Evolutionary conservation across 2,888 invertebrate species (phyloP), one percentile per base, ranked within the genome.

Genomic region (Phaedon cochleariae): DNA sequence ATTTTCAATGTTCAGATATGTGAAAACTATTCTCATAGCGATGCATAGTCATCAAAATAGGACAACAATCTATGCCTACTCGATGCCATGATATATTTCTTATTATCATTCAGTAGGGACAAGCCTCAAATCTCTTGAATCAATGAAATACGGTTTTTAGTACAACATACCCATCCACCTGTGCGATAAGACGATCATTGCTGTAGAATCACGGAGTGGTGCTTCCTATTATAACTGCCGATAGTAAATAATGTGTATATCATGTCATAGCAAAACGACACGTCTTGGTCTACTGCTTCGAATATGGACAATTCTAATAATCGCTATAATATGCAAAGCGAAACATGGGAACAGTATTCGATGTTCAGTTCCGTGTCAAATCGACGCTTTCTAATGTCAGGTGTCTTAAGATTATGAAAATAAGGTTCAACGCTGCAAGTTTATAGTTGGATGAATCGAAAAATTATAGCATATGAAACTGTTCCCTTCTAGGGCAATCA

Each of bases 171-270:
- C 45, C 51, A 65, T 61, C 29, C 46, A 62, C 52, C 52, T 59
- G 6, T 34, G 53, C 22, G 29, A 52, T 31, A 2, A 7, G 31
- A 20, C 53, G 37, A 60, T 65, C 54, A 62, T 53, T 18, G 29
- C 51, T 59, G 62, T 51, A 48, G 60, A 66, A 66, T 66, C 66
- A 59, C 62, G 59, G 53, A 55, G 49, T 45, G 51, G 54, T 62
- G 66, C 48, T 66, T 66, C 66, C 66, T 59, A 57, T 41, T 41
- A 64, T 66, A 59, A 53, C 62, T 49, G 62, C 51, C 45, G 66
- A 62, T 62, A 66, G 59, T 54, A 66, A 66, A 66, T n/a, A n/a
- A n/a, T 66, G 66, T 66, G 62, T 59, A 66, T 66, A 66, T 66
- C 66, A 62, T 66, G 66, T 66, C 62, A 55, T 51, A 54, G 49